Conservation (phyloP, 2,888 invertebrate genomes). For the Petrolisthes cinctipes region DNA sequence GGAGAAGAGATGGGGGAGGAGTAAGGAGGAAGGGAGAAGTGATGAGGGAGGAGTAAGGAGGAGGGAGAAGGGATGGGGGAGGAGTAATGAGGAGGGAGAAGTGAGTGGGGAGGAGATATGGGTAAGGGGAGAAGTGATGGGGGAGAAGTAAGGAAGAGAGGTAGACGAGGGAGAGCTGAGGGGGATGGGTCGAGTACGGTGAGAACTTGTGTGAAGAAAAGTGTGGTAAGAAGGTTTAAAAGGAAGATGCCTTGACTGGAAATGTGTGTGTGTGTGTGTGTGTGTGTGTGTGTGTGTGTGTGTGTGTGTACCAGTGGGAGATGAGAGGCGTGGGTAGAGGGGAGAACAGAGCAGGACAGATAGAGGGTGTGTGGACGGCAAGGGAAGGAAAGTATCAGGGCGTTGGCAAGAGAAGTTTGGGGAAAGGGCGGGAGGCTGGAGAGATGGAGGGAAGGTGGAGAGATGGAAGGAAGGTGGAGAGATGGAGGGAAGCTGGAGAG, state of each 20-base stretch:
- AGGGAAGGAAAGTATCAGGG: background rate
- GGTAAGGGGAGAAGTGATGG: background rate
- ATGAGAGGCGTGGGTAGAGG: no score
- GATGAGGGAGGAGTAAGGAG: background rate
- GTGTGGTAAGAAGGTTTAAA: no score
- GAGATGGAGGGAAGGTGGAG: background rate
- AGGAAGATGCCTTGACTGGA: no score
- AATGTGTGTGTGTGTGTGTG: background rate
- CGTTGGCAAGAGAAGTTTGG: background rate
- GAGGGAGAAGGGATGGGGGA: background rate
- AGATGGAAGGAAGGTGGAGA: background rate
- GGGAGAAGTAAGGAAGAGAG: background rate
- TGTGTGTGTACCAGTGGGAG: no score
- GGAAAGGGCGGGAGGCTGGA: no score
- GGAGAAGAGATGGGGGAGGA: background rate
- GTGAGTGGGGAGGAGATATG: background rate
- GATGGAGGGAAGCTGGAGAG: background rate
- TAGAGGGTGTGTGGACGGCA: constrained; percentile 2
- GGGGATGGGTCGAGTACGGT: background rate
- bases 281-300: no score
- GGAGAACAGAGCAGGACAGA: background rate
- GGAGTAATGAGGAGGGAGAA: background rate
- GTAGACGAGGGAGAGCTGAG: background rate
- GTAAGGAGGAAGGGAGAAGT: background rate
- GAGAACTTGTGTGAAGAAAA: no score